These are phyloP conservation scores for Dendrolimus kikuchii DNA, from an alignment of 1,140 invertebrate species.

Conservation along the genomic window DNA sequence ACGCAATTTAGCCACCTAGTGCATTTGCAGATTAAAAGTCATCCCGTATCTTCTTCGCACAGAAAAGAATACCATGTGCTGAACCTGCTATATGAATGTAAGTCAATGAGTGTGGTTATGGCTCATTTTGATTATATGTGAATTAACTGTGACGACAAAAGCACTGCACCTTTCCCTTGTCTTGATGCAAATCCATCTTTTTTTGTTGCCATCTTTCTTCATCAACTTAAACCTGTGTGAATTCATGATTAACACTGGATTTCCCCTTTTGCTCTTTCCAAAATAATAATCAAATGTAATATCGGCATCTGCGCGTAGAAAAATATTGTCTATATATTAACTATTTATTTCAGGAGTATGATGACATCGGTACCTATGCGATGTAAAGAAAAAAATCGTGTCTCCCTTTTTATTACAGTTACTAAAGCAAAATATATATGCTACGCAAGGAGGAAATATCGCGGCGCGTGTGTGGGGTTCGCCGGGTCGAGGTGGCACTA, in stretches of 20 bases:
- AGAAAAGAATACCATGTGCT: too few species aligned
- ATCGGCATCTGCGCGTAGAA: slow-evolving; percentile 15
- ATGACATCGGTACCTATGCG: too few species aligned
- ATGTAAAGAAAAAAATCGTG: too few species aligned
- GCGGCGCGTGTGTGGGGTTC: too few species aligned
- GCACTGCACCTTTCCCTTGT: slow-evolving; percentile 24
- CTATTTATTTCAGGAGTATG: too few species aligned
- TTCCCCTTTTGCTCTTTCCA: slow-evolving; percentile 23
- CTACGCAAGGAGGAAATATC: not conserved
- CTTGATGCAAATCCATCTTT: slow-evolving; percentile 33
- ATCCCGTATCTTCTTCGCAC: too few species aligned
- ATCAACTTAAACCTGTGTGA: slow-evolving; percentile 25
- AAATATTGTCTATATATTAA: not conserved
- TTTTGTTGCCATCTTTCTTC: slow-evolving; percentile 13
- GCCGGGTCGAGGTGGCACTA: too few species aligned
- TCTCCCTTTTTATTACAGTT: not conserved
- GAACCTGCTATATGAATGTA: not conserved
- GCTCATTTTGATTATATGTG: slow-evolving; percentile 19
- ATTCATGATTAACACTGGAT: slow-evolving; percentile 22
- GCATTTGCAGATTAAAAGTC: too few species aligned
- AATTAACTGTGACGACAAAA: slow-evolving; percentile 22
- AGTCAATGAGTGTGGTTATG: slow-evolving; percentile 24
- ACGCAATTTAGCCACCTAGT: not conserved
- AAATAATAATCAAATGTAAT: slow-evolving; percentile 21
- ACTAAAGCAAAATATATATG: not conserved